These are phyloP conservation scores for Threskiornis aethiopicus DNA, from an alignment of 2,797 vertebrate genomes.

Conservation along the genomic window DNA sequence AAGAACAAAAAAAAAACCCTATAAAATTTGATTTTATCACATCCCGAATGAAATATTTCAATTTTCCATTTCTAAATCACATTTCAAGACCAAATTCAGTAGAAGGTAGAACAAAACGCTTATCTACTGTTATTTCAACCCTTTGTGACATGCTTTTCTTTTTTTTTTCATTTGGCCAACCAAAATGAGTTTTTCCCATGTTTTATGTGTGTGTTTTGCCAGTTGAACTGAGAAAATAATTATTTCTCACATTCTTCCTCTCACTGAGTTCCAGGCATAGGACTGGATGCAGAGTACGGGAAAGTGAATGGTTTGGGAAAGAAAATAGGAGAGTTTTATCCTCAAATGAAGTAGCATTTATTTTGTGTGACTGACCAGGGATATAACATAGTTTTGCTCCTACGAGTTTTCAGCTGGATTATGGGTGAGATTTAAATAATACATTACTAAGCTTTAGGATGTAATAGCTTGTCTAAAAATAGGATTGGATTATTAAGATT, in stretches of 20 bases:
- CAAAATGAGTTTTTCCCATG: not conserved
- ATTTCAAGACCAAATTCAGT: not conserved
- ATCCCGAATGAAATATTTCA: not conserved
- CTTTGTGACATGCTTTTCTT: not conserved
- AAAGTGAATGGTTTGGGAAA: not conserved
- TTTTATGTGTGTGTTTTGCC: not conserved
- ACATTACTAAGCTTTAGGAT: slow-evolving; percentile 42
- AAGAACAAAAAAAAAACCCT: not conserved
- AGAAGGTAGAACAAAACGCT: not conserved
- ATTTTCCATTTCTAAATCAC: not conserved
- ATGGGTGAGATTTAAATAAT: slow-evolving; percentile 55
- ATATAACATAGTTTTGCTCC: not conserved
- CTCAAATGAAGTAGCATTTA: not conserved
- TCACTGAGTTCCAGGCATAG: not conserved
- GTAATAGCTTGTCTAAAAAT: slow-evolving; percentile 49
- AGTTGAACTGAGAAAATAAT: not conserved
- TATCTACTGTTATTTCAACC: not conserved
- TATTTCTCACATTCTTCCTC: not conserved
- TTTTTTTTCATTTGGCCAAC: not conserved
- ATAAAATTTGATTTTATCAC: not conserved
- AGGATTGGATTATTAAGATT: slow-evolving; percentile 61
- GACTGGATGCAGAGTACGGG: not conserved
- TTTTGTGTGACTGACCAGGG: not conserved
- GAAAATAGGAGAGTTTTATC: not conserved
- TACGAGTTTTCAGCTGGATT: slow-evolving; percentile 6